Base-by-base conservation (phyloP, 2,888 invertebrate genomes). In the Plusia festucae region DNA sequence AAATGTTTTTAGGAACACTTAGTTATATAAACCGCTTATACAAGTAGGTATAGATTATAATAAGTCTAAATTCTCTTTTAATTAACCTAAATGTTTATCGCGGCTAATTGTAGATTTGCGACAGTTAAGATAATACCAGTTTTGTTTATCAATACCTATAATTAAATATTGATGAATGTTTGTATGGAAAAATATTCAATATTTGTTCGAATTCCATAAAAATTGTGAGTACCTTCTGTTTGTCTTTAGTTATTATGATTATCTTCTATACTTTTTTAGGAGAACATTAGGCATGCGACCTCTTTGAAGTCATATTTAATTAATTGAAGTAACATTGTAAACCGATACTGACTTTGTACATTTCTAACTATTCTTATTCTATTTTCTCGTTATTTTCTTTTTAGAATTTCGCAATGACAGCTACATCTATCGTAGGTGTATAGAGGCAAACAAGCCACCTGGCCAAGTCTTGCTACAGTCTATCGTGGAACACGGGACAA, bases 61-160 rank as follows among this genome's bases (percentile, higher is more conserved):
- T 40, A n/a, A n/a, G 40, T 40, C 40, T 40, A 40, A 13, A 34
- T 40, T n/a, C 40, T 61, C 6, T 67, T 72, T 63, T 27, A 64
- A 64, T 61, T 73, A 68, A 73, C 73, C 67, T 55, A 70, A 67
- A 61, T 76, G 53, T 53, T 73, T 68, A 76, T 79, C 79, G 49
- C 7, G 2, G 8, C 27, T 59, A 55, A 61, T 70, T 78, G 53
- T 57, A 60, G 65, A 76, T 72, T 73, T 53, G 30, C 15, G 30
- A 46, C 8, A 18, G 34, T 53, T 52, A 32, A 58, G 34, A 57
- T 68, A 49, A 5, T 32, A 20, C 32, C 16, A 57, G 40, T 60
- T 49, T n/a, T 34, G 51, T 22, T n/a, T 49, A 57, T 57, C 18
- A 51, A n/a, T 40, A n/a, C n/a, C 5, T 6, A 6, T 40, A 5